Percentiles rank a stretch among this genome's conserved stretches.
These are phyloP conservation scores for Chamaetylas fuelleborni DNA, from an alignment of 2,113 vertebrate species.

Conservation along the genomic window DNA sequence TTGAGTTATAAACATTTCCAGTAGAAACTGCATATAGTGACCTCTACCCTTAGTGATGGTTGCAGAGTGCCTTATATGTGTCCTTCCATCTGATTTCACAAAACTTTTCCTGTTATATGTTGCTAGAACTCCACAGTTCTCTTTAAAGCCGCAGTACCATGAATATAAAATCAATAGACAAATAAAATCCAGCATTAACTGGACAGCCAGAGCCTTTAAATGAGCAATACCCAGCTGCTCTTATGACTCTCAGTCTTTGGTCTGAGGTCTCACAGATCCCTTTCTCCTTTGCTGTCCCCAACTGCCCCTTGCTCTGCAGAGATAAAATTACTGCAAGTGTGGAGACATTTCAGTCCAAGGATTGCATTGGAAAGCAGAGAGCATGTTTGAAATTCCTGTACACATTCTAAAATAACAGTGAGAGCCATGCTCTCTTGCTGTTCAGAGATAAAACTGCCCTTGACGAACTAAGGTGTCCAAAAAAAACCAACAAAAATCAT, in stretches of 20 bases:
- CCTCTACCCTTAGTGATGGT: background rate
- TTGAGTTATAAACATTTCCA: background rate
- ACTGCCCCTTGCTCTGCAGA: fast-evolving
- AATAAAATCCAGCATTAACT: background rate
- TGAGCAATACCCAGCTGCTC: background rate
- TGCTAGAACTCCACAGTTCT: background rate
- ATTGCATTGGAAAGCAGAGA: background rate
- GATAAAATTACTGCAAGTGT: background rate
- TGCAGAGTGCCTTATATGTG: background rate
- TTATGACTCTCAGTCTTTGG: background rate
- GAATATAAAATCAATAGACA: background rate
- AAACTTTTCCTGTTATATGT: background rate
- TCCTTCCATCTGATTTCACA: background rate
- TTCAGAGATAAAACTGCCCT: background rate
- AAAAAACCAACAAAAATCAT: background rate
- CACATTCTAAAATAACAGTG: background rate
- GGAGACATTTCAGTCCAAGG: background rate
- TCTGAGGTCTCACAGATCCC: background rate
- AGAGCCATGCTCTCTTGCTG: background rate
- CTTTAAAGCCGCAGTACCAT: background rate
- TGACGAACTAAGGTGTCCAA: background rate
- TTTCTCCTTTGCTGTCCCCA: background rate
- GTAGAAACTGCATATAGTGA: background rate
- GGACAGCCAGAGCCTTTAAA: background rate
- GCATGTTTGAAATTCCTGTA: background rate